Evolutionary conservation across 2,113 vertebrate species (phyloP), one percentile per base, ranked within the genome.

Genomic region (Prinia subflava): DNA sequence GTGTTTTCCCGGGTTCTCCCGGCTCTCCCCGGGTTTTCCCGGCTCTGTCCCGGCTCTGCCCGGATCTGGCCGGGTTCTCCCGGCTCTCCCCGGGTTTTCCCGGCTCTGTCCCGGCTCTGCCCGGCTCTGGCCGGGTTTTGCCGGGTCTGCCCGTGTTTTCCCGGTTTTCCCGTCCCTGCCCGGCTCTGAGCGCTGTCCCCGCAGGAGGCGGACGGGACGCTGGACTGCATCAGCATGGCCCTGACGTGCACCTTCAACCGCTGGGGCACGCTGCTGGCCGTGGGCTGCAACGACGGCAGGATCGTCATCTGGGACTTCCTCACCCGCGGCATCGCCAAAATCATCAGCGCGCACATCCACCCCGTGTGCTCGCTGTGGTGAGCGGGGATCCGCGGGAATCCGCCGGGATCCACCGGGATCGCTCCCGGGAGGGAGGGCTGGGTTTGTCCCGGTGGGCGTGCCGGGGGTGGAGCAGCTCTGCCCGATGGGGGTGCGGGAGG

Each of bases 241-340:
- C 98, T 99, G 88, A 99, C 99, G n/a, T 99, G 99, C 95, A 99
- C 99, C 96, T 99, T 99, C 96, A 99, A 99, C 95, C 99, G 99
- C 67, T 99, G 99, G 99, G 99, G 99, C 23, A 99, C 99, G 2
- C 97, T 99, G 94, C 98, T 99, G 27, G 99, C 99, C 3, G 99
- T 99, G 65, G 99, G 99, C 91, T 99, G 99, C 97, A 99, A 99
- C 22, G 99, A 99, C 30, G 99, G 99, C 8, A 98, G 99, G 31
- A 99, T 99, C 53, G 99, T 99, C 93, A 99, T 99, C 97, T 99
- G 99, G 99, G 99, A 99, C 92, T 99, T 99, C 95, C 98, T 99
- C 49, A 99, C 99, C 4, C 97, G 99, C 64, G 99, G 99, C 86
- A 99, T 99, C 76, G 99, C 99, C 80, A 99, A 99, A 94, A 99